Percentiles rank a stretch among this genome's conserved stretches.
Evolutionary conservation across 2,113 vertebrate species (phyloP).

Genomic region (Girardinichthys multiradiatus): DNA sequence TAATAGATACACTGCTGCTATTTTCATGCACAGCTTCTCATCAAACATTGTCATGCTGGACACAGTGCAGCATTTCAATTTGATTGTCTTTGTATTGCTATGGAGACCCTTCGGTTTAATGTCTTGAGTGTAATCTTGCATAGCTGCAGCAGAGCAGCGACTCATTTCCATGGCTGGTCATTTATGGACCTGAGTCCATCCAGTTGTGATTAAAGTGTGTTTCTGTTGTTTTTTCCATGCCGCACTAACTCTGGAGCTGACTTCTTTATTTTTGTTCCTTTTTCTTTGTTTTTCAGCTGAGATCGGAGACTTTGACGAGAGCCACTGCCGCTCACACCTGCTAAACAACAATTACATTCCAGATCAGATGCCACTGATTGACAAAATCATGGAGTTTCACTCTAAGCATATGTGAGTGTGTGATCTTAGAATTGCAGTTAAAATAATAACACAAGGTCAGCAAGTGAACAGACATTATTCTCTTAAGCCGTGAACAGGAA

Average conservation of each 20-base stretch:
- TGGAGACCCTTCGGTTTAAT: constrained; percentile 69
- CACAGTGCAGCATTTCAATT: constrained; percentile 37
- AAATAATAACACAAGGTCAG: constrained; percentile 16
- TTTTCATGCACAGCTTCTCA: constrained; percentile 32
- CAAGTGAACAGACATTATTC: constrained; percentile 19
- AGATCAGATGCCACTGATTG: constrained; percentile 94
- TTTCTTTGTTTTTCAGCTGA: constrained; percentile 82
- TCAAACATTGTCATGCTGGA: constrained; percentile 46
- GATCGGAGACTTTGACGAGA: constrained; percentile 98
- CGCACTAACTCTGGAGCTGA: neutral
- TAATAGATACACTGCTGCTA: constrained; percentile 18
- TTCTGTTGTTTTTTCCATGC: neutral
- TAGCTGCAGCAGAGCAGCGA: constrained; percentile 24
- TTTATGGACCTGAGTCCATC: constrained; percentile 21
- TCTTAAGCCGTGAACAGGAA: constrained; percentile 46
- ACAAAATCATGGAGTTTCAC: constrained; percentile 96
- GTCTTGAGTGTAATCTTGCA: constrained; percentile 31
- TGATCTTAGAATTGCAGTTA: neutral
- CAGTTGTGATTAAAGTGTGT: constrained; percentile 12
- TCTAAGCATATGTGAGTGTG: constrained; percentile 89
- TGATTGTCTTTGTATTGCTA: constrained; percentile 65
- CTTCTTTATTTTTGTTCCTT: neutral
- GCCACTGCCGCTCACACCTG: constrained; percentile 91
- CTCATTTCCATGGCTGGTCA: constrained; percentile 24
- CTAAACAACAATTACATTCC: constrained; percentile 96